These are phyloP conservation scores for Atta colombica DNA, from an alignment of 1,140 invertebrate species.

Conservation along the genomic window DNA sequence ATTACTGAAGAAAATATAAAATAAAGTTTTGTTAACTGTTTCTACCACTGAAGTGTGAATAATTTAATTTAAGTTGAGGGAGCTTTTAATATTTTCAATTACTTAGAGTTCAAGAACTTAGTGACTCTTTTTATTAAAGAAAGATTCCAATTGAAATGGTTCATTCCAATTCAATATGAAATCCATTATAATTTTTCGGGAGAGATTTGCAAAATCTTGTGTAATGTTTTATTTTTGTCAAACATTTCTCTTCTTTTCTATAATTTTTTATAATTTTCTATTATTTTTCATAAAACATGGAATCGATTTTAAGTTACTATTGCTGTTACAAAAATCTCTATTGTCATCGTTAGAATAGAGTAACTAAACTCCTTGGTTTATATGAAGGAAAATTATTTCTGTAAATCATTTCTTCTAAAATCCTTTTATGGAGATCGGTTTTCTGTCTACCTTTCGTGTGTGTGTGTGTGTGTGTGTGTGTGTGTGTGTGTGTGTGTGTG, in stretches of 20 bases:
- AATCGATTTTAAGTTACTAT: not conserved
- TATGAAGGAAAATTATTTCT: constrained; percentile 69
- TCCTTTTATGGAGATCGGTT: constrained; percentile 50
- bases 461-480: not conserved
- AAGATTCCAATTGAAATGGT: not conserved
- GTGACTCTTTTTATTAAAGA: not conserved
- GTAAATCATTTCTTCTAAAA: constrained; percentile 73
- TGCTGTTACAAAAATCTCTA: constrained; percentile 7
- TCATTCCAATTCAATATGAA: not conserved
- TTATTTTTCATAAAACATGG: not conserved
- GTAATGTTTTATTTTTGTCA: not conserved
- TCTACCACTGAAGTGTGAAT: not conserved
- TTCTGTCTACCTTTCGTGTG: not conserved
- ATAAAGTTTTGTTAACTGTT: constrained; percentile 16
- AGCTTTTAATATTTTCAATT: constrained; percentile 37
- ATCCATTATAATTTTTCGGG: not conserved
- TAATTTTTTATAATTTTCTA: not conserved
- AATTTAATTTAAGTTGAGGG: constrained; percentile 29
- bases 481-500: not conserved
- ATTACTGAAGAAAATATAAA: not conserved
- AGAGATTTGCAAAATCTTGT: not conserved
- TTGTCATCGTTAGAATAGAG: constrained; percentile 18
- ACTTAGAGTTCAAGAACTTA: not conserved
- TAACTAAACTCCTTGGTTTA: not conserved
- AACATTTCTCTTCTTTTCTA: not conserved